phyloP scores from a whole-genome alignment of 2,113 vertebrate species.

The Taxidea taxus region DNA sequence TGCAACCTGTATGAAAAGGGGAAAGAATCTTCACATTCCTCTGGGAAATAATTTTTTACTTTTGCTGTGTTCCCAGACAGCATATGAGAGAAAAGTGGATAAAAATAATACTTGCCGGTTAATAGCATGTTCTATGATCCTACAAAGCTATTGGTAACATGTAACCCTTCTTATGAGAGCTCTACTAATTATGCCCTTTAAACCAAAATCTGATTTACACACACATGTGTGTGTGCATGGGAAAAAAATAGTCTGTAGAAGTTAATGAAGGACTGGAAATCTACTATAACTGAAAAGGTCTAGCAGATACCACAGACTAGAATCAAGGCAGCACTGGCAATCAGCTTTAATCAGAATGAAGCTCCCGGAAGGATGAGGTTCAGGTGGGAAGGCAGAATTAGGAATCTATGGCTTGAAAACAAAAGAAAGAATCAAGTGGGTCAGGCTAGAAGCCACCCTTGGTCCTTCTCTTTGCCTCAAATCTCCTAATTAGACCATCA shows the following conservation, averaged over 20 bases:
- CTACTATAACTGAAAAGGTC: background rate
- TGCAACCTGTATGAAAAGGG: background rate
- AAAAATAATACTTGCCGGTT: background rate
- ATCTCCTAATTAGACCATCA: background rate
- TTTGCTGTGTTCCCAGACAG: background rate
- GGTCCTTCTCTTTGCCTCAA: background rate
- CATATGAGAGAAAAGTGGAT: background rate
- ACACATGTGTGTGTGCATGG: background rate
- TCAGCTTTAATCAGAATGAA: background rate
- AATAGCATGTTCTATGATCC: background rate
- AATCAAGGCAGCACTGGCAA: background rate
- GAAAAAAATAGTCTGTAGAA: background rate
- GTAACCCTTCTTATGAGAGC: background rate
- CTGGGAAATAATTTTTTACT: background rate
- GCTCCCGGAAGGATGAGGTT: background rate
- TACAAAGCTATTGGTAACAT: background rate
- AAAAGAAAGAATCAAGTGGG: background rate
- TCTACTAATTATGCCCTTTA: background rate
- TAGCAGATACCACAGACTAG: background rate
- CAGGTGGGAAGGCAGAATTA: background rate
- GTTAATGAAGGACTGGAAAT: background rate
- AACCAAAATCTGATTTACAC: background rate
- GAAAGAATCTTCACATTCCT: background rate
- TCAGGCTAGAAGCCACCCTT: background rate
- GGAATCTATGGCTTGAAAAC: background rate